Conservation (phyloP, 2,888 invertebrate genomes). For the Ophion slaviceki region DNA sequence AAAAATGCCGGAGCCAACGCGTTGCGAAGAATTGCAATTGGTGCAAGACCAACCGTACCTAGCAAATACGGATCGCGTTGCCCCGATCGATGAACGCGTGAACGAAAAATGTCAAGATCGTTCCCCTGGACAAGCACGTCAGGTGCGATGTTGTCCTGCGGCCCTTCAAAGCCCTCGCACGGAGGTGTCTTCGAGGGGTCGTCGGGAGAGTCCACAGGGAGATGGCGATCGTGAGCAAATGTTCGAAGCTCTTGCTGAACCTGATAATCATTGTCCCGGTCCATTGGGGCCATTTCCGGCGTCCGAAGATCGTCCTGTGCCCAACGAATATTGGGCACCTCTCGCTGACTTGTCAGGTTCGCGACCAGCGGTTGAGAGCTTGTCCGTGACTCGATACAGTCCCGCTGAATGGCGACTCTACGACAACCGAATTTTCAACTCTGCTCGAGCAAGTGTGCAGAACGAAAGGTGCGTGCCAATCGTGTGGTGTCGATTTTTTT, state of each 20-base stretch:
- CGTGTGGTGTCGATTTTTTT: neutral
- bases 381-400: constrained; percentile 89
- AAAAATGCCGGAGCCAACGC: constrained; percentile 58
- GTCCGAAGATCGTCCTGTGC: constrained; percentile 31
- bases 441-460: constrained; percentile 56
- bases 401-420: constrained; percentile 88
- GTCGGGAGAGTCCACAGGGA: neutral
- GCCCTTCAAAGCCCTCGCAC: neutral
- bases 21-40: constrained; percentile 46
- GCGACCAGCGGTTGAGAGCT: constrained; percentile 89
- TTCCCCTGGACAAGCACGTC: neutral
- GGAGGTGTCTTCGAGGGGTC: neutral
- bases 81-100: constrained; percentile 3
- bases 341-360: constrained; percentile 89
- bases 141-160: neutral
- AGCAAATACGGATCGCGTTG: constrained; percentile 28
- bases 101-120: constrained; percentile 18
- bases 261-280: constrained; percentile 18
- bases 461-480: constrained; percentile 55
- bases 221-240: constrained; percentile 11
- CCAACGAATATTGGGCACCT: constrained; percentile 87
- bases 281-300: constrained; percentile 59
- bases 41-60: constrained; percentile 2
- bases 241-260: constrained; percentile 21
- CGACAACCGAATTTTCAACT: constrained; percentile 54